These are phyloP conservation scores for Meiosimyza platycephala DNA, from an alignment of 2,888 invertebrate species.

Conservation along the genomic window DNA sequence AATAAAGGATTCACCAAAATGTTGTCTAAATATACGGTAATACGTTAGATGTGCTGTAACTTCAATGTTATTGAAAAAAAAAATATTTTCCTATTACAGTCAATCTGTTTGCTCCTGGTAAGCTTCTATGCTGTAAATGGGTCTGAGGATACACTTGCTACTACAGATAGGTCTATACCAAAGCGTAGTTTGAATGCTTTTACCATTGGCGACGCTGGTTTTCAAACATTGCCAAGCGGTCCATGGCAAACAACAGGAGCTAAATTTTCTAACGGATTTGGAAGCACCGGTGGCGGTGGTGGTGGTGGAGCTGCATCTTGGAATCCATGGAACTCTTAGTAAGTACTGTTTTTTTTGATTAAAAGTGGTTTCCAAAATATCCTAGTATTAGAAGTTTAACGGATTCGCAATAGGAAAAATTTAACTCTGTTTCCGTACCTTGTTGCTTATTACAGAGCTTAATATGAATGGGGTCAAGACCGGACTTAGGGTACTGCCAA, in stretches of 20 bases:
- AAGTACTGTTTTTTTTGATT: slow-evolving; percentile 17
- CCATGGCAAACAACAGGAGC: slow-evolving; percentile 48
- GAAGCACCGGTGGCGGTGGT: slow-evolving; percentile 41
- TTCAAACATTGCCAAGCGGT: slow-evolving; percentile 24
- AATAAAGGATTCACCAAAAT: slow-evolving; percentile 13
- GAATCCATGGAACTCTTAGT: slow-evolving; percentile 50
- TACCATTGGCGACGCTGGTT: slow-evolving; percentile 42
- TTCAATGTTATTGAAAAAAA: not conserved
- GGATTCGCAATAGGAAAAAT: too few species aligned
- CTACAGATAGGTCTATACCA: slow-evolving; percentile 47
- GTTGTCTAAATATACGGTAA: slow-evolving; percentile 27
- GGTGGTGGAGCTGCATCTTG: slow-evolving; percentile 44
- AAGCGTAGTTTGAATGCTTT: slow-evolving; percentile 56
- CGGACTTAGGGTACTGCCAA: too few species aligned
- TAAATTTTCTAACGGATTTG: slow-evolving; percentile 39
- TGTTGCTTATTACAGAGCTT: too few species aligned
- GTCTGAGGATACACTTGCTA: slow-evolving; percentile 34
- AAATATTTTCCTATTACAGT: slow-evolving; percentile 23
- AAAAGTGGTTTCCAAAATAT: not conserved
- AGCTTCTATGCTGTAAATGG: slow-evolving; percentile 29
- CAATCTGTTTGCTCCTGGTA: slow-evolving; percentile 37
- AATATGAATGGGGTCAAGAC: too few species aligned
- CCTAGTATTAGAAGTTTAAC: too few species aligned
- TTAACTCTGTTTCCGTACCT: too few species aligned
- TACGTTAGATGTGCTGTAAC: not conserved